Evolutionary conservation across 2,113 vertebrate genomes (phyloP), one percentile per base, ranked within the genome.

Genomic region (Crotalus tigris): DNA sequence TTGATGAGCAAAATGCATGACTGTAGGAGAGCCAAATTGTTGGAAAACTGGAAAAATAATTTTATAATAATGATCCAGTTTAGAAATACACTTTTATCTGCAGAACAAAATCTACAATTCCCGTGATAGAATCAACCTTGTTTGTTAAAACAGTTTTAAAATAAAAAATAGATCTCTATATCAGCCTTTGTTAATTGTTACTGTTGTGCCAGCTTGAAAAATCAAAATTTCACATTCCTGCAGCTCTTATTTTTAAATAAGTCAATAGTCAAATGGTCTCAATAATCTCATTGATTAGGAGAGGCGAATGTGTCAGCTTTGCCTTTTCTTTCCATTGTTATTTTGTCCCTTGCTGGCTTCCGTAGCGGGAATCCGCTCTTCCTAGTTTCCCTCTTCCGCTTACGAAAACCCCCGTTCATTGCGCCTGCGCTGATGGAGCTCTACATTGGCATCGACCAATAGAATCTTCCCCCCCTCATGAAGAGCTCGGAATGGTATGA

Each of bases 301-400:
- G 53, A 69, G 7, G 46, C 0, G 46, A 90, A 53, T 7, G 26
- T n/a, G 29, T 33, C 49, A 0, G 3, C 5, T 26, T 3, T 3
- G 39, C 1, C 1, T 7, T 1, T 1, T 4, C 0, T 15, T 19
- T 2, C 23, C 15, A 0, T 2, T 2, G 1, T 0, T 29, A 29
- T 54, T 93, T 0, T 55, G 89, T 69, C 81, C 92, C 55, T 24
- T 3, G 19, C 23, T 12, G 13, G 2, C 49, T 11, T 24, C 88
- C n/a, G 46, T 93, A 61, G 39, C 17, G 8, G 13, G 3, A 19
- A 11, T 55, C 9, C 9, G 2, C 0, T 49, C 0, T 44, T 10
- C 3, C 5, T 5, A 44, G 0, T 29, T 51, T 33, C 4, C 19
- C 17, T 0, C 19, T 24, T 55, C 44, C n/a, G 85, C 46, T 49